Base-by-base conservation (phyloP, 2,797 vertebrate species). In the Mastacembelus armatus region DNA sequence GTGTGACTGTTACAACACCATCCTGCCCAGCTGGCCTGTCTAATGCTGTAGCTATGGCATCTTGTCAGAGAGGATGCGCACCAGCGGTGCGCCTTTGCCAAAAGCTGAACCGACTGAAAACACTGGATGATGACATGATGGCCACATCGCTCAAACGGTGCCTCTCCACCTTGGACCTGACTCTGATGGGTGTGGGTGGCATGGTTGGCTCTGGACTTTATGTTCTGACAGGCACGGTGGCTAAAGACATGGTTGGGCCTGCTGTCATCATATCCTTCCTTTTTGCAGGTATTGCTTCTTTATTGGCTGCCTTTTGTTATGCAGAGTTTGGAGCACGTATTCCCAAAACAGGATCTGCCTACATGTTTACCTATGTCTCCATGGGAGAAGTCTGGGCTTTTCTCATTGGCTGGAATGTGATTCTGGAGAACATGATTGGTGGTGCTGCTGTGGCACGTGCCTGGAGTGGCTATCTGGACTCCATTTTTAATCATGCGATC, bases 351-450 rank as follows among this genome's bases (percentile, higher is more conserved):
- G 97, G 97, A 65, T 99, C 98, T 1, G 97, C 98, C 33, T 99
- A 99, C 83, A 96, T 99, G 95, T 99, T 98, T 88, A 99, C 98
- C 3, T 99, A 99, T 0, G 94, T 99, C 55, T 97, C 96, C 0
- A 93, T 98, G 74, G 98, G 98, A 0, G 98, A 99, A 83, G 81
- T 99, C 50, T 99, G 98, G 97, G 98, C 98, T 55, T 99, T 99
- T 78, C 94, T 99, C 44, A 98, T 99, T 0, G 97, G 98, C 56
- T 99, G 98, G 98, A 98, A 99, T 0, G 95, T 99, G 50, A 92
- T 99, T 64, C 90, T 99, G 65, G 96, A 99, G 90, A 97, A 98
- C 77, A 96, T 98, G 95, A 98, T 99, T 0, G 97, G 96, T 0
- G 97, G 96, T 0, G 97, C 98, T 0, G 96, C 97, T 0, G 96